Conservation (phyloP, 1,140 invertebrate species). For the Brachionus calyciflorus region DNA sequence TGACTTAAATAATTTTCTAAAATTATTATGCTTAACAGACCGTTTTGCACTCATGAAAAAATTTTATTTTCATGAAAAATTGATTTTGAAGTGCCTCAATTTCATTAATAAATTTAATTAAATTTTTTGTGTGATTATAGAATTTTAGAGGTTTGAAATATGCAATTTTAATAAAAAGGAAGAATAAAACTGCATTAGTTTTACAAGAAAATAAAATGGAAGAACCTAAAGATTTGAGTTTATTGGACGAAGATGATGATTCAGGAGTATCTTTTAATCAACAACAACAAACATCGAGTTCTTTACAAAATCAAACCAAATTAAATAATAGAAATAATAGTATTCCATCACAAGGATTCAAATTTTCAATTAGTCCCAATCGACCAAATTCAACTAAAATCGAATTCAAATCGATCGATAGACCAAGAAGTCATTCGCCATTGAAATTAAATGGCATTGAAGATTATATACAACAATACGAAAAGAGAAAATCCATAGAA, state of each 20-base stretch:
- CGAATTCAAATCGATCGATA: constrained; percentile 39
- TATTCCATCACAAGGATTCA: not conserved
- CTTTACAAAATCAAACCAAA: not conserved
- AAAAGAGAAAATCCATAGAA: constrained; percentile 15
- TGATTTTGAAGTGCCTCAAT: no score
- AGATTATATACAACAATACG: constrained; percentile 27
- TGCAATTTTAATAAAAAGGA: constrained; percentile 2
- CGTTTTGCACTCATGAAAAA: no score
- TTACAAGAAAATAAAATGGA: not conserved
- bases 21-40: no score
- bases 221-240: constrained; percentile 7
- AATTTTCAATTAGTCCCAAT: not conserved
- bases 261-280: no score
- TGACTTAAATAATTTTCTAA: no score
- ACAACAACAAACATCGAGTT: no score
- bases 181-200: not conserved
- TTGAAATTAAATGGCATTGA: constrained; percentile 37
- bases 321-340: not conserved
- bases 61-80: no score
- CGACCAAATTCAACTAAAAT: constrained; percentile 10
- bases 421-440: constrained; percentile 23
- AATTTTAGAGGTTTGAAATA: not conserved
- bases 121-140: no score
- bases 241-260: constrained; percentile 23
- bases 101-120: no score